Evolutionary conservation across 2,888 invertebrate genomes (phyloP), one percentile per base, ranked within the genome.

Genomic region (Pollenia amentaria): DNA sequence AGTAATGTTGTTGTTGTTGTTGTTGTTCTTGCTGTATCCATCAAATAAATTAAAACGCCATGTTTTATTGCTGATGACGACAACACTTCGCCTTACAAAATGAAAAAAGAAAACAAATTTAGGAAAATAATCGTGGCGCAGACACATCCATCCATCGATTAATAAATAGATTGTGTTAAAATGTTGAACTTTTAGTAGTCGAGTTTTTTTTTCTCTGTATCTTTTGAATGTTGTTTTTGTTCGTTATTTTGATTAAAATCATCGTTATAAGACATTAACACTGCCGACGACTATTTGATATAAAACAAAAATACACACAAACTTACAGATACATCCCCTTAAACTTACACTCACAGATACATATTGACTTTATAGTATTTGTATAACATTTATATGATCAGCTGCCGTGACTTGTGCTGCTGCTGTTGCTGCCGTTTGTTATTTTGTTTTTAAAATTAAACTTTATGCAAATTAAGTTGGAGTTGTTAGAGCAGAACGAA

Each of bases 401-500:
- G 81, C 81, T 81, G 85, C 85, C 81, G 65, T 60, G 67, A 77
- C 57, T 77, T 60, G 67, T 69, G 85, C 65, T 21, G 72, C 42
- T 77, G 65, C 72, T 69, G 85, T 57, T 21, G 72, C 42, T 69
- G 48, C 8, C 29, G 21, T 67, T 67, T 69, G 21, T 38, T 46
- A 9, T 46, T 44, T 51, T 29, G 46, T 62, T 51, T 76, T 29
- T 2, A 53, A 69, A 79, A 62, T 75, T 75, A 62, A 79, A 76
- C 69, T 80, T 87, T 87, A 87, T 87, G 87, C 75, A 86, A 86
- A 79, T 84, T 64, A 77, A 82, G 75, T 53, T 75, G 76, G 42
- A 76, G 72, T 79, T 85, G 85, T 73, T 85, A 78, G 79, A 88
- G 87, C 90, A 87, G 85, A 89, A 89, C 90, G 89, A 91, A 91